Percentiles rank a stretch among this genome's conserved stretches.
These are phyloP conservation scores for Tragelaphus buxtoni DNA, from an alignment of 2,113 vertebrate genomes.

Conservation along the genomic window DNA sequence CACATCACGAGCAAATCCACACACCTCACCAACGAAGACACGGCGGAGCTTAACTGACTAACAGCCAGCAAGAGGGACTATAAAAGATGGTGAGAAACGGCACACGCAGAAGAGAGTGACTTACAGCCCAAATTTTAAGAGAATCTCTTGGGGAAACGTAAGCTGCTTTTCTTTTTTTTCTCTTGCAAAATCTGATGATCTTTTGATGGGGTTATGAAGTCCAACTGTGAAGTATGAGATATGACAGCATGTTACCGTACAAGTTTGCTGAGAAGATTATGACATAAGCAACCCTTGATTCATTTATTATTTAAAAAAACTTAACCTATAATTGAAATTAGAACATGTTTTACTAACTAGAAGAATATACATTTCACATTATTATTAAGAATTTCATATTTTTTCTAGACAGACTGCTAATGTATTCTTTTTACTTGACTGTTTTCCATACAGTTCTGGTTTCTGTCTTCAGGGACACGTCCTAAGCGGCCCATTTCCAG, in stretches of 20 bases:
- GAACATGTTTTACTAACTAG: neutral
- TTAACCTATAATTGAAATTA: neutral
- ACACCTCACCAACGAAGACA: fast-evolving
- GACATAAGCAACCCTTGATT: too few species aligned
- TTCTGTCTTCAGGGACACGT: neutral
- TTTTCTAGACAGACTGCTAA: neutral
- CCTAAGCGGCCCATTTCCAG: neutral
- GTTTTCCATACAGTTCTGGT: neutral
- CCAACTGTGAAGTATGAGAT: neutral
- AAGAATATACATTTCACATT: neutral
- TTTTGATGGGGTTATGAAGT: neutral
- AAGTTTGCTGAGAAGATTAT: too few species aligned
- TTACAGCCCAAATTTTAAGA: fast-evolving
- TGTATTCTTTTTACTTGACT: neutral
- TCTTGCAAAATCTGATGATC: neutral
- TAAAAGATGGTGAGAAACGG: fast-evolving
- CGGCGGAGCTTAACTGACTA: fast-evolving
- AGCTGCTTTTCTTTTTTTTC: neutral
- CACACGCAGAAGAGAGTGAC: fast-evolving
- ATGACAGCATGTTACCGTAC: fast-evolving
- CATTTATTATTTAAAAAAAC: neutral
- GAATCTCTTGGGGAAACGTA: neutral
- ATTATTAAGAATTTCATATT: neutral
- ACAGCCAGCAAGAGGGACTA: too few species aligned
- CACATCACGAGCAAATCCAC: fast-evolving